Conservation (phyloP, 2,888 invertebrate species). For the Coecobrya sp. region DNA sequence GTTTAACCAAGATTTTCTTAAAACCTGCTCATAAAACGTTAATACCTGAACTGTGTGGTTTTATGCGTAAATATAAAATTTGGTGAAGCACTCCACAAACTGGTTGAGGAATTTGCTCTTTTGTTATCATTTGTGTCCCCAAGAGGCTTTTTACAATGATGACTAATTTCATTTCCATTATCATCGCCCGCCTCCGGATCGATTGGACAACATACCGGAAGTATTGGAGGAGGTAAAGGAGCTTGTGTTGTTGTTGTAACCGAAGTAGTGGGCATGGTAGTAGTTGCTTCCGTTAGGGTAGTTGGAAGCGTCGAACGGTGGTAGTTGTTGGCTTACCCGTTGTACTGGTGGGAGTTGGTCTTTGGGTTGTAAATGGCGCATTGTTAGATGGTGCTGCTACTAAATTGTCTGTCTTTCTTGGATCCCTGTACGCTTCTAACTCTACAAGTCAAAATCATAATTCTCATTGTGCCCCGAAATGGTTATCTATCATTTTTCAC, state of each 20-base stretch:
- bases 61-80: constrained; percentile 77
- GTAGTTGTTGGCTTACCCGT: constrained; percentile 54
- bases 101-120: background rate
- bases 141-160: constrained; percentile 73
- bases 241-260: background rate
- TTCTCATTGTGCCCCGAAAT: background rate
- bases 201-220: constrained; percentile 78
- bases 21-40: background rate
- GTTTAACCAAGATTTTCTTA: too few relatives aligned
- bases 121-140: background rate
- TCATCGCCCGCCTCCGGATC: constrained; percentile 73
- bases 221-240: constrained; percentile 28
- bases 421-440: background rate
- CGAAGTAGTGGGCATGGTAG: constrained; percentile 19
- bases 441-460: constrained; percentile 45
- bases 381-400: constrained; percentile 49
- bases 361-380: background rate
- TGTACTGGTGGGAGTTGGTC: constrained; percentile 35
- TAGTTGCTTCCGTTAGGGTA: constrained; percentile 42
- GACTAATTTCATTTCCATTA: constrained; percentile 60
- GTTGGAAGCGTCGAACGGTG: constrained; percentile 13
- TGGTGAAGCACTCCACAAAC: constrained; percentile 78
- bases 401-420: constrained; percentile 33
- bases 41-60: constrained; percentile 73
- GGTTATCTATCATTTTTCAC: too few relatives aligned